Percentiles rank a stretch among this genome's conserved stretches.
These are phyloP conservation scores for Chirona hameri DNA, from an alignment of 2,888 invertebrate genomes.

Conservation along the genomic window DNA sequence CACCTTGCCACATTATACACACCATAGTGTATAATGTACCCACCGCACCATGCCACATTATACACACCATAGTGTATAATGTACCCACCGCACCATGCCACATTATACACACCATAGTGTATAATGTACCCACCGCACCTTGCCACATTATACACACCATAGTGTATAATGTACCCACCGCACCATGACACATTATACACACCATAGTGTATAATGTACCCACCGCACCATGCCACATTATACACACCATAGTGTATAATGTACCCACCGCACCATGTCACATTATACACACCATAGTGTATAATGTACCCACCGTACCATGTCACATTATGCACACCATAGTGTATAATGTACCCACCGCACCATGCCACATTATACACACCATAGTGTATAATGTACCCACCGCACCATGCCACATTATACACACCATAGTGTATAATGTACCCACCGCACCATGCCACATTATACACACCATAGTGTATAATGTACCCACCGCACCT, in stretches of 20 bases:
- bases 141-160: neutral
- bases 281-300: neutral
- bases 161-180: neutral
- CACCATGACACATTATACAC: neutral
- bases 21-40: neutral
- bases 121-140: neutral
- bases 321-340: neutral
- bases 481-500: neutral
- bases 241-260: neutral
- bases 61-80: neutral
- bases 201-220: neutral
- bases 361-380: neutral
- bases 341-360: neutral
- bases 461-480: neutral
- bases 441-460: neutral
- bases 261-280: neutral
- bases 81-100: neutral
- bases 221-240: neutral
- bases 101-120: neutral
- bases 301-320: neutral
- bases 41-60: neutral
- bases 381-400: neutral
- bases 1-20: neutral
- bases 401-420: neutral
- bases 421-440: neutral